Percentiles rank a stretch among this genome's conserved stretches.
phyloP scores from a whole-genome alignment of 2,113 vertebrate species.

The Caranx ignobilis region DNA sequence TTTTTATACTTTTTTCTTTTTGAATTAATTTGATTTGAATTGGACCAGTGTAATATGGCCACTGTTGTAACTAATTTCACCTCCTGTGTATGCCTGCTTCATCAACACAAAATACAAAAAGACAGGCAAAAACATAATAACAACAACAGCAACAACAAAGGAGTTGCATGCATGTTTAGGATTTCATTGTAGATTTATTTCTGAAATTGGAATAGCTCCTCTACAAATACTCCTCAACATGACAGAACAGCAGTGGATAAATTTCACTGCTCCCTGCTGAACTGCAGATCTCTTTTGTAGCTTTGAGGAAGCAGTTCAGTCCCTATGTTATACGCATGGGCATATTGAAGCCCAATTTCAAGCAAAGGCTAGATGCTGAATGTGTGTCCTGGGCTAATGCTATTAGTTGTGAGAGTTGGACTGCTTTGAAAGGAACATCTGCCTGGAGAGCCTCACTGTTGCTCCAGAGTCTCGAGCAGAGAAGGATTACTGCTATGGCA shows the following conservation, averaged over 20 bases:
- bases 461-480: slow-evolving; percentile 68
- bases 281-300: slow-evolving; percentile 17
- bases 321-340: slow-evolving; percentile 28
- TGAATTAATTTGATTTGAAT: neutral
- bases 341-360: slow-evolving; percentile 49
- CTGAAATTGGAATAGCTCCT: neutral
- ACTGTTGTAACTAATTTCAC: neutral
- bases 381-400: slow-evolving; percentile 68
- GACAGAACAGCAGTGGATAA: neutral
- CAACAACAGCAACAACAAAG: too few relatives aligned
- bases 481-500: slow-evolving; percentile 71
- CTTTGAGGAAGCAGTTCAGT: slow-evolving; percentile 31
- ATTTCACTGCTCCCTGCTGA: neutral
- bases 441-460: slow-evolving; percentile 65
- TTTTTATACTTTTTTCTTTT: neutral
- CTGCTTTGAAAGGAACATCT: slow-evolving; percentile 78
- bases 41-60: neutral
- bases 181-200: neutral
- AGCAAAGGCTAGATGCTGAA: slow-evolving; percentile 55
- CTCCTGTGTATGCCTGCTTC: neutral
- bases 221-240: neutral
- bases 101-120: neutral
- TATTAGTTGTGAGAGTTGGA: slow-evolving; percentile 69
- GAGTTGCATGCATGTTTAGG: neutral
- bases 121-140: neutral